Conservation (phyloP, 2,113 vertebrate species). For the Fulica atra region DNA sequence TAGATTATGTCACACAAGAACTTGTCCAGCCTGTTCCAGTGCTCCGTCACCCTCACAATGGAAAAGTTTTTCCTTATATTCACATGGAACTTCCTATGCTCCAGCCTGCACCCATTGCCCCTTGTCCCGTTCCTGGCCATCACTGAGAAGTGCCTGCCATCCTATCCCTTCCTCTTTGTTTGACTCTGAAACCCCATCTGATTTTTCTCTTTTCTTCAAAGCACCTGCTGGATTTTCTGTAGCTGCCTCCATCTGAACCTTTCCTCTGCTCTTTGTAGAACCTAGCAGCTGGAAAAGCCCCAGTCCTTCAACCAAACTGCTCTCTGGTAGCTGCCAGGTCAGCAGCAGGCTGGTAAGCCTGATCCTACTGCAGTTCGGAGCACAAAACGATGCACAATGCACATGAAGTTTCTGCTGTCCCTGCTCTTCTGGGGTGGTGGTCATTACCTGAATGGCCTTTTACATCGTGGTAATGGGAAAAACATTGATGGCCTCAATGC, state of each 20-base stretch:
- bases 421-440: not conserved
- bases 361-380: not conserved
- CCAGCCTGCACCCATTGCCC: too few species aligned
- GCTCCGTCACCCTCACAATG: too few species aligned
- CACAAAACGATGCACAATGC: not conserved
- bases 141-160: not conserved
- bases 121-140: too few species aligned
- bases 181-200: not conserved
- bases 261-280: not conserved
- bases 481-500: not conserved
- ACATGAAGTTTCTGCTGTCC: not conserved
- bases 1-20: too few species aligned
- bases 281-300: not conserved
- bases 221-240: not conserved
- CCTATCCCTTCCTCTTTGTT: not conserved
- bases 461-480: not conserved
- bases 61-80: too few species aligned
- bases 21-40: too few species aligned
- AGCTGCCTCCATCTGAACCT: not conserved
- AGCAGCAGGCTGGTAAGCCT: not conserved
- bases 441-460: not conserved
- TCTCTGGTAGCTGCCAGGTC: not conserved
- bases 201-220: not conserved
- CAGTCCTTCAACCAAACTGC: not conserved
- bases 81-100: too few species aligned